Conservation (phyloP, 2,888 invertebrate genomes). For the Sclerodermus sp. region DNA sequence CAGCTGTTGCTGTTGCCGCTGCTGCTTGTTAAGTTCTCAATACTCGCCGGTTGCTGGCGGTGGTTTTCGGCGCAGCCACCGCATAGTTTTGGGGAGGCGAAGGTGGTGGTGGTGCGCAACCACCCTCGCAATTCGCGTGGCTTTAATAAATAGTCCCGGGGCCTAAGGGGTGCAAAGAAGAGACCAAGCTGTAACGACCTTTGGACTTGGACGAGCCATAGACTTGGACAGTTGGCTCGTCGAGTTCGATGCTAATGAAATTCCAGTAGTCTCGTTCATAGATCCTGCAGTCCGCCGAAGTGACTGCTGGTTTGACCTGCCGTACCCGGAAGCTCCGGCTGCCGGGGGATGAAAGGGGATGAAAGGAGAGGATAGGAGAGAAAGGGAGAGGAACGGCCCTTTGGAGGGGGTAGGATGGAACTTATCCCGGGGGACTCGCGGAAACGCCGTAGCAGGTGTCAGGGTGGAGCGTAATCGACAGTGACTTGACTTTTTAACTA, state of each 20-base stretch:
- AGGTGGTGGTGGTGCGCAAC: conserved; percentile 2
- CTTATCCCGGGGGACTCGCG: too few relatives aligned
- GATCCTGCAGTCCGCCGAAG: conserved; percentile 36
- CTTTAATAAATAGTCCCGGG: too few relatives aligned
- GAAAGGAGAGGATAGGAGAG: background rate
- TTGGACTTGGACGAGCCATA: conserved; percentile 19
- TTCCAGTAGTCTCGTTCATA: conserved; percentile 45
- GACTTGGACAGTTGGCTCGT: conserved; percentile 46
- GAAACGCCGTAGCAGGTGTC: too few relatives aligned
- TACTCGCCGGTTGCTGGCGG: conserved; percentile 24
- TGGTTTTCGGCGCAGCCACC: conserved; percentile 16
- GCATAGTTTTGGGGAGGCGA: too few relatives aligned
- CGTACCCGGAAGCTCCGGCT: too few relatives aligned
- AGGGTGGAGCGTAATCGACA: too few relatives aligned
- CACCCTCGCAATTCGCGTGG: too few relatives aligned
- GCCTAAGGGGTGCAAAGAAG: too few relatives aligned
- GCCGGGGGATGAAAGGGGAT: too few relatives aligned
- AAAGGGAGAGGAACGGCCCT: background rate
- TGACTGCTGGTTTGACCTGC: conserved; percentile 17
- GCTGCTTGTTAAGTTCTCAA: background rate
- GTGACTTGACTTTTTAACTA: too few relatives aligned
- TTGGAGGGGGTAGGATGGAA: too few relatives aligned
- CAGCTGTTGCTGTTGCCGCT: background rate
- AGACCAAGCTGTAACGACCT: conserved; percentile 1
- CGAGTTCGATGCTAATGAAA: conserved; percentile 51